phyloP scores from a whole-genome alignment of 1,140 invertebrate genomes.

The Oryctes rhinoceros region DNA sequence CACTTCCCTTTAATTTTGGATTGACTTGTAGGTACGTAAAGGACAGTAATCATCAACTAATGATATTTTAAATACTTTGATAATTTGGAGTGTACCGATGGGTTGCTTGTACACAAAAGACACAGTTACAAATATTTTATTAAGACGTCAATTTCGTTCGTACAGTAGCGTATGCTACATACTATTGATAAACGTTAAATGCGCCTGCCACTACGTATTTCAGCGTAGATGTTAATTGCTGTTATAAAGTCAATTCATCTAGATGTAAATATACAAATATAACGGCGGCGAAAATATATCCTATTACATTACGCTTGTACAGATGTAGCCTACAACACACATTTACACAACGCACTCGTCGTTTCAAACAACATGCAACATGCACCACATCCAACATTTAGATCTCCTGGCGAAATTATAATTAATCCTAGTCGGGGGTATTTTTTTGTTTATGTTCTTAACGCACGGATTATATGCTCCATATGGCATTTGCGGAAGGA shows the following conservation, averaged over 20 bases:
- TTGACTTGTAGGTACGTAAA: no score
- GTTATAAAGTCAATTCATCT: constrained; percentile 34
- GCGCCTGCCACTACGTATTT: constrained; percentile 20
- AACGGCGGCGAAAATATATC: constrained; percentile 29
- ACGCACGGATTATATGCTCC: constrained; percentile 28
- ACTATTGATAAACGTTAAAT: not conserved
- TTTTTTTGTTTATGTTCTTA: constrained; percentile 28
- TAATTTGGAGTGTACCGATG: no score
- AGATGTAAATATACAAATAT: constrained; percentile 30
- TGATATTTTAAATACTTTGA: no score
- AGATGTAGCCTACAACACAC: not conserved
- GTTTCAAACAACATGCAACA: constrained; percentile 16
- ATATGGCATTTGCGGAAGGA: constrained; percentile 36
- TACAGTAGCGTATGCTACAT: not conserved
- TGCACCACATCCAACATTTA: not conserved
- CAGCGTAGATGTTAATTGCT: constrained; percentile 28
- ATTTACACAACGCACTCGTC: not conserved
- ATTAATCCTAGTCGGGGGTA: constrained; percentile 33
- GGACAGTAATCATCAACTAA: no score
- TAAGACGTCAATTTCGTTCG: no score
- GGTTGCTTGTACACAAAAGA: no score
- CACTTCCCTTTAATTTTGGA: no score
- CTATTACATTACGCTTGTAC: not conserved
- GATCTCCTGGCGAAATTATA: constrained; percentile 32
- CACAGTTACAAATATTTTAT: no score